A percentile compares a stretch with the other conserved stretches of the same genome.
Conservation (phyloP, 2,113 vertebrate species). For the Etheostoma cragini region DNA sequence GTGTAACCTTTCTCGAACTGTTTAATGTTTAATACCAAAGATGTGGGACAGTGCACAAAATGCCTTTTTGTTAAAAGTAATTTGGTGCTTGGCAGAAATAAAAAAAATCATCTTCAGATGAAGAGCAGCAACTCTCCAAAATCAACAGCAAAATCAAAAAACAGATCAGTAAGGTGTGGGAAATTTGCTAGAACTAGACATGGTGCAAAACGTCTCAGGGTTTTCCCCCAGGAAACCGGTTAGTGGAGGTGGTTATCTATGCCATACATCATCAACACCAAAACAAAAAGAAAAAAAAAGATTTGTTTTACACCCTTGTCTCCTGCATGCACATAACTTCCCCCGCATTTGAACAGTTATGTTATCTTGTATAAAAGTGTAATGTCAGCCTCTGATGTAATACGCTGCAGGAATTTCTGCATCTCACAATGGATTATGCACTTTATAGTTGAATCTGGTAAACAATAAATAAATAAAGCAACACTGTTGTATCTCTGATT, state of each 20-base stretch:
- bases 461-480: not conserved
- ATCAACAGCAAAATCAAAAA: not conserved
- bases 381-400: not conserved
- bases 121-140: not conserved
- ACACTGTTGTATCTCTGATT: not conserved
- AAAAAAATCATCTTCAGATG: not conserved
- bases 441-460: not conserved
- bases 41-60: not conserved
- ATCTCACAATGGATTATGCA: not conserved
- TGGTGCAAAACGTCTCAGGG: not conserved
- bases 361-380: not conserved
- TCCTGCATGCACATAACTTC: not conserved
- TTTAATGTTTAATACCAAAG: not conserved
- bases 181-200: not conserved
- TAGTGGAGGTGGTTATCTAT: constrained; percentile 16
- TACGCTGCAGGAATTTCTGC: not conserved
- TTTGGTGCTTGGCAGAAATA: not conserved
- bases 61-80: not conserved
- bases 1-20: not conserved
- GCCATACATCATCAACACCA: not conserved
- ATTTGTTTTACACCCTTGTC: not conserved
- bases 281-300: not conserved
- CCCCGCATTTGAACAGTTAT: not conserved
- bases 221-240: constrained; percentile 49
- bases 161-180: not conserved